These are phyloP conservation scores for Abrostola triplasia DNA, from an alignment of 2,888 invertebrate genomes.

Conservation along the genomic window DNA sequence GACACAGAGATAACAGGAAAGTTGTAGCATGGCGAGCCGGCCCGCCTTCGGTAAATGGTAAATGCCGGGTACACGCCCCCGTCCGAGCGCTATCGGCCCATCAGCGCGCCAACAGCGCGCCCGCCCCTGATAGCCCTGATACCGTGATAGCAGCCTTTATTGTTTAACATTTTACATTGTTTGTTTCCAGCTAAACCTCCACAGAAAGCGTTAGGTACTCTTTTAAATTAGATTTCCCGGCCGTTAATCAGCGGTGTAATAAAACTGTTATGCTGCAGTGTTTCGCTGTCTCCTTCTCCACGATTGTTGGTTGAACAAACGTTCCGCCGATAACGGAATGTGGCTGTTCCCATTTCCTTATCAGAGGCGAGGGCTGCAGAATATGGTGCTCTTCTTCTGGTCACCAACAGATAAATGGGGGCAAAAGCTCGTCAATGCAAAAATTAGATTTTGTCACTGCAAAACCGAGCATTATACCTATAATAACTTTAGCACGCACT, in stretches of 20 bases:
- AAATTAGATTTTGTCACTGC: no score
- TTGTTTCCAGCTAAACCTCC: slow-evolving; percentile 27
- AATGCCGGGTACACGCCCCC: slow-evolving; percentile 41
- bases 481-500: no score
- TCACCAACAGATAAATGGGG: no score
- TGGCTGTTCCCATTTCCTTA: no score
- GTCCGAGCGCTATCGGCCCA: slow-evolving; percentile 37
- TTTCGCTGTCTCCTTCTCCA: not conserved
- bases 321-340: no score
- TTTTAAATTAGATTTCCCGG: slow-evolving; percentile 51
- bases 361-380: no score
- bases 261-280: slow-evolving; percentile 17
- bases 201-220: slow-evolving; percentile 37
- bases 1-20: slow-evolving; percentile 51
- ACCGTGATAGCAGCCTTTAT: slow-evolving; percentile 43
- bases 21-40: slow-evolving; percentile 46
- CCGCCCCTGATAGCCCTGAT: slow-evolving; percentile 40
- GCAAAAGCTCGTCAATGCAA: no score
- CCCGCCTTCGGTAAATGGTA: slow-evolving; percentile 49
- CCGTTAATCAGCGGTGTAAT: slow-evolving; percentile 50
- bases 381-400: slow-evolving; percentile 13
- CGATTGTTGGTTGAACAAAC: no score
- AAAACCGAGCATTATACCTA: no score
- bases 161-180: slow-evolving; percentile 42
- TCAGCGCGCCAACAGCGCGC: slow-evolving; percentile 22